Evolutionary conservation across 1,140 invertebrate species (phyloP), one percentile per base, ranked within the genome.

Genomic region (Magallana angulata): DNA sequence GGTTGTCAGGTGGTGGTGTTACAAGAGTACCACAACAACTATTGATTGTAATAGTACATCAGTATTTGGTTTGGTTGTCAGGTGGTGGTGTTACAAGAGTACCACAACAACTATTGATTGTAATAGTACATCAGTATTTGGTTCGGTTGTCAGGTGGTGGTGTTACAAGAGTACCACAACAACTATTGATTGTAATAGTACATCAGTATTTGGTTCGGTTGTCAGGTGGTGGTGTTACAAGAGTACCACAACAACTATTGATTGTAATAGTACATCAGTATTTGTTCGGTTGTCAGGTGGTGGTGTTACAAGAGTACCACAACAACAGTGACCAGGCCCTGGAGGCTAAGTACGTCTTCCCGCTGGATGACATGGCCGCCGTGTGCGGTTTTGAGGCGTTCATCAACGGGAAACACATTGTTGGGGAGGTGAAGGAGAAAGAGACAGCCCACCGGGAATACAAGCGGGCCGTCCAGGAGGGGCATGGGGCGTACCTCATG

Each of bases 401-500:
- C 88, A 95, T 95, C 85, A 95, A 95, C 89, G 94, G 92, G 62
- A 95, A 95, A 85, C 94, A 95, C 89, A 92, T 95, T 18, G 89
- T 95, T 30, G 95, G 95, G 12, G 93, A 95, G 82, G 95, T 95
- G 68, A 95, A 96, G 89, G 95, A 95, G 85, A 95, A 95, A 85
- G 94, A 95, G 91, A 92, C 91, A 60, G 95, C 95, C 7, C 93
- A 94, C 82, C 90, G 90, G 56, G 95, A 95, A 84, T 96, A 96
- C 91, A 94, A 94, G 88, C 92, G 95, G 87, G 95, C 95, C 12
- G 92, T 96, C 64, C 90, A 94, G 89, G 91, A 94, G 68, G 94
- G 95, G 48, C 94, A 96, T 91, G 95, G 95, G 11, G 95, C 95
- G 5, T 96, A 96, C 89, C 91, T 96, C 11, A 95, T 95, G 91